These are phyloP conservation scores for Corythornis vintsioides DNA, from an alignment of 2,113 vertebrate species.

Conservation along the genomic window DNA sequence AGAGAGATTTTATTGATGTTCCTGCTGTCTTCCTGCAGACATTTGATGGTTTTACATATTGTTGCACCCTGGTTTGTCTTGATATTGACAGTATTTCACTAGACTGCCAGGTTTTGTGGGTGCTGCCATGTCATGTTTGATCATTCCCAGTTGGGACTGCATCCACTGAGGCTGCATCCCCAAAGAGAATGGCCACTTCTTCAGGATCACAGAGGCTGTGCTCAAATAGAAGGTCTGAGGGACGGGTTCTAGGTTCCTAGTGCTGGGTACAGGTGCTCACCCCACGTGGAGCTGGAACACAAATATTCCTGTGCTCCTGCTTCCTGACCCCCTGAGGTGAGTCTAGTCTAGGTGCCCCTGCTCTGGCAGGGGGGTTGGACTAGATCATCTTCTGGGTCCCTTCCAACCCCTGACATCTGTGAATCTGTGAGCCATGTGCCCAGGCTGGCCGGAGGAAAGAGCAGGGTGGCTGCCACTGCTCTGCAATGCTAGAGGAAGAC, in stretches of 20 bases:
- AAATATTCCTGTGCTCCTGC: background rate
- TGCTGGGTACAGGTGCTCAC: background rate
- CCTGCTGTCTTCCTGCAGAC: background rate
- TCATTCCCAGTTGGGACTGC: background rate
- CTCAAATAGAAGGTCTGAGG: background rate
- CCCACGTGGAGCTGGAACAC: rapidly evolving
- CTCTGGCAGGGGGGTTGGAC: too few relatives aligned
- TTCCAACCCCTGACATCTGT: too few relatives aligned
- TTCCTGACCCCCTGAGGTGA: background rate
- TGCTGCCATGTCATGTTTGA: background rate
- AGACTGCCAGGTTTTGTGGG: background rate
- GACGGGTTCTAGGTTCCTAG: background rate
- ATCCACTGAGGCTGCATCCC: background rate
- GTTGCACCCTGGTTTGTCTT: background rate
- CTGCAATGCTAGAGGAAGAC: background rate
- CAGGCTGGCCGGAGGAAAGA: background rate
- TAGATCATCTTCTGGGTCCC: too few relatives aligned
- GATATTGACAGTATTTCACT: background rate
- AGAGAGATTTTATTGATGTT: background rate
- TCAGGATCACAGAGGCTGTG: background rate
- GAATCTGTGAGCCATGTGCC: too few relatives aligned
- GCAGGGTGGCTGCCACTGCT: background rate
- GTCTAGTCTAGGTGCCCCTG: too few relatives aligned
- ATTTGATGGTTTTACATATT: background rate
- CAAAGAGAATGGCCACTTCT: background rate